phyloP scores from a whole-genome alignment of 64 coral and sea anemone genomes.

The Anthopleura sola region DNA sequence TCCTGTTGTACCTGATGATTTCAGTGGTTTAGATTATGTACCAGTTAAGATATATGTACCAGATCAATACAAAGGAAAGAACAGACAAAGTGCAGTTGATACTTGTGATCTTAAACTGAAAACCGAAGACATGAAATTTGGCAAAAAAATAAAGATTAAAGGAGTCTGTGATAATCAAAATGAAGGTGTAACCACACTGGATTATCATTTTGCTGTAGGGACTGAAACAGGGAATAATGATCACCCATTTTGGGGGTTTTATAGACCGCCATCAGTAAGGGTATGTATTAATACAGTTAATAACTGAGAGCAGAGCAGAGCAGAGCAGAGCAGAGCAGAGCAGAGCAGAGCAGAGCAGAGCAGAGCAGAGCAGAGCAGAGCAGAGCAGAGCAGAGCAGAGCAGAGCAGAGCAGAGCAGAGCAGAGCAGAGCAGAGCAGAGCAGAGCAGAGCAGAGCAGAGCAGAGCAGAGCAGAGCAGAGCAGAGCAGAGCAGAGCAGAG shows the following conservation, averaged over 20 bases:
- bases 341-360: too few species aligned
- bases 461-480: too few species aligned
- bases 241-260: constrained; percentile 12
- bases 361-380: too few species aligned
- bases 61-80: not conserved
- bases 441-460: too few species aligned
- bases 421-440: too few species aligned
- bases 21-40: not conserved
- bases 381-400: too few species aligned
- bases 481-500: too few species aligned
- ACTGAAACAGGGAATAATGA: too few species aligned
- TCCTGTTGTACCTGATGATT: constrained; percentile 8
- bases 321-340: too few species aligned
- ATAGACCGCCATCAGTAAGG: constrained; percentile 17
- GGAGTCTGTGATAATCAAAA: constrained; percentile 27
- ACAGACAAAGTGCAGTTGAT: not conserved
- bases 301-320: not conserved
- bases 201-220: constrained; percentile 1
- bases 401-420: too few species aligned
- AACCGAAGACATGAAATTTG: not conserved
- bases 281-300: not conserved
- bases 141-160: not conserved
- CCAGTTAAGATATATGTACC: constrained; percentile 17
- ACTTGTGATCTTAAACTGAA: constrained; percentile 4
- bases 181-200: not conserved